phyloP scores from a whole-genome alignment of 2,113 vertebrate genomes.

The Fregetta grallaria region DNA sequence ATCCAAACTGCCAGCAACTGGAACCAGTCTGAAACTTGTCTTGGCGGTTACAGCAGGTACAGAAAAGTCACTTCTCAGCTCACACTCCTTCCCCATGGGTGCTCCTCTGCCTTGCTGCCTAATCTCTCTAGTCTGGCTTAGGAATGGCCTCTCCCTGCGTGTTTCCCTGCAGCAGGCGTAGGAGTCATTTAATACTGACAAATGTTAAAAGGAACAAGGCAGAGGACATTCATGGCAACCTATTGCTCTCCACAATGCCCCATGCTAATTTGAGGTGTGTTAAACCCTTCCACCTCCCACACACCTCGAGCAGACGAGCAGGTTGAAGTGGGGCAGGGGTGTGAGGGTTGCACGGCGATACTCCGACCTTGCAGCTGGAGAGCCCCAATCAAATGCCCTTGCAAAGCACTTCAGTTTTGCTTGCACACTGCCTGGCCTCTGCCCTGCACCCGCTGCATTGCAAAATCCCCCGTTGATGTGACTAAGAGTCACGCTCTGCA shows the following conservation, averaged over 20 bases:
- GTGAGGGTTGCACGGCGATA: not conserved
- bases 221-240: not conserved
- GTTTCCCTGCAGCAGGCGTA: not conserved
- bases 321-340: not conserved
- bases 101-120: not conserved
- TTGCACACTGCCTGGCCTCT: not conserved
- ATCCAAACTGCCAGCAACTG: not conserved
- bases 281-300: not conserved
- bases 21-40: not conserved
- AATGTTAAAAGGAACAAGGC: not conserved
- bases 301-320: not conserved
- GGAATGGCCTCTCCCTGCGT: not conserved
- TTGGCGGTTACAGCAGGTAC: not conserved
- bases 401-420: not conserved
- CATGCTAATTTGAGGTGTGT: not conserved
- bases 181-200: not conserved
- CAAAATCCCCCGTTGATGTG: constrained; percentile 29
- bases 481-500: constrained; percentile 34
- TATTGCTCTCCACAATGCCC: not conserved
- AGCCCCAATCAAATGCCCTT: not conserved
- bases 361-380: not conserved
- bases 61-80: not conserved
- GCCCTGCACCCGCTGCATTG: not conserved
- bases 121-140: not conserved
- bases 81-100: not conserved